Conservation (phyloP, 2,797 vertebrate species). For the Xenentodon cancila region DNA sequence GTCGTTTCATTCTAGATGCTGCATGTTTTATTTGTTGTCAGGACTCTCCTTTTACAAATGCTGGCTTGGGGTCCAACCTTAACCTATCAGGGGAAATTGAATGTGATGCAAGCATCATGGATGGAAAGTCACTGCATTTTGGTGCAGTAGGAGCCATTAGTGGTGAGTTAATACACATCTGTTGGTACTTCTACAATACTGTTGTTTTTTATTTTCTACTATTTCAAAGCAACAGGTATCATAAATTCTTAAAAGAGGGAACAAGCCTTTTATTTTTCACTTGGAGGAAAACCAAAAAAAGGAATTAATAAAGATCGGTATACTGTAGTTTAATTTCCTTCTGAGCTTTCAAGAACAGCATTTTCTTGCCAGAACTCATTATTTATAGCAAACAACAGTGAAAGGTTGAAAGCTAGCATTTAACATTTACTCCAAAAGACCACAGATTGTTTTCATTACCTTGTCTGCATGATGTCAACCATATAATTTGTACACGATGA, state of each 20-base stretch:
- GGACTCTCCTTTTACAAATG: constrained; percentile 99
- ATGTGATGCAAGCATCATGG: constrained; percentile 99
- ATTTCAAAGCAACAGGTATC: constrained; percentile 13
- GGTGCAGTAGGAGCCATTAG: constrained; percentile 96
- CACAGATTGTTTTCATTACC: constrained; percentile 44
- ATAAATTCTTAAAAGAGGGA: neutral
- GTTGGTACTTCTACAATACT: constrained; percentile 6
- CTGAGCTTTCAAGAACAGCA: constrained; percentile 18
- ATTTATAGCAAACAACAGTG: constrained; percentile 29
- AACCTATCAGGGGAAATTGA: constrained; percentile 97
- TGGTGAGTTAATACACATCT: constrained; percentile 82
- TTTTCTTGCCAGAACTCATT: constrained; percentile 10
- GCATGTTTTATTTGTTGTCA: constrained; percentile 70
- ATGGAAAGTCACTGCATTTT: constrained; percentile 96
- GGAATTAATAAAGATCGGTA: neutral
- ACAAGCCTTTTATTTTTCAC: constrained; percentile 10
- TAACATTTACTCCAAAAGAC: constrained; percentile 28
- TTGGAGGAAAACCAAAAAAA: constrained; percentile 12
- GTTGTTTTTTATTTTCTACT: constrained; percentile 22
- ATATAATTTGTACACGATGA: constrained; percentile 37
- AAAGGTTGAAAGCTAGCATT: constrained; percentile 24
- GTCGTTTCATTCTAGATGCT: neutral
- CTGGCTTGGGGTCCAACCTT: constrained; percentile 97
- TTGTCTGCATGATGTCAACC: constrained; percentile 27
- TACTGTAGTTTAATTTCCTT: constrained; percentile 15